Evolutionary conservation across 2,113 vertebrate genomes (phyloP), one percentile per base, ranked within the genome.

Genomic region (Lucifuga dentata): DNA sequence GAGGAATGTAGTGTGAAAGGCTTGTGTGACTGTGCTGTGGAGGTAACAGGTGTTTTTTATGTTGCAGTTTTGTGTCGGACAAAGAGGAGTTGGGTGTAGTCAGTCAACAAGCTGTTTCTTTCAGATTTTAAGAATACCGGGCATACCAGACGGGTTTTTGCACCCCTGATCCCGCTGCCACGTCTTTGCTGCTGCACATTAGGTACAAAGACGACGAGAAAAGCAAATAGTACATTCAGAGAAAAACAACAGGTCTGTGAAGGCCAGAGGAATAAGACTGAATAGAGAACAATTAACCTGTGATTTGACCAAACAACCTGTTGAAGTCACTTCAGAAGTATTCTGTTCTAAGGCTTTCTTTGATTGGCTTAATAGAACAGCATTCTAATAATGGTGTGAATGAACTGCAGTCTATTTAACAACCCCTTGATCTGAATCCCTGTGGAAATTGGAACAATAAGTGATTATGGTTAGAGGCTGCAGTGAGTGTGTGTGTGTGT

Each of bases 361-460:
- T 38, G 6, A 46, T 33, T 44, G 41, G 17, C 10, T 44, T 19
- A 19, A 17, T 8, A 16, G 17, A 3, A 19, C 16, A 15, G n/a
- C 58, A 40, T 35, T 11, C 5, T 16, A 8, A 15, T 29, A 48
- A 38, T 1, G 0, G 1, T 57, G 32, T 5, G 41, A 48, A 29
- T 79, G 50, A 75, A 32, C 21, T 15, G 21, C 53, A 23, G 12
- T 49, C 55, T 52, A 33, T 65, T 67, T 75, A 53, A 72, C 45
- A 62, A 41, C 10, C 36, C 20, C 26, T 74, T 70, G 43, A 60
- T 73, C 66, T n/a, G 41, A 50, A 73, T 68, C 68, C 55, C 43
- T 69, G 33, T 58, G 48, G 72, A 72, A 59, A 73, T 64, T 50
- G 57, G 32, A 75, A 64, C 86, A 74, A 64, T 63, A 83, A 78